Evolutionary conservation across 2,797 vertebrate genomes (phyloP), one percentile per base, ranked within the genome.

Genomic region (Pangasius krempfi): DNA sequence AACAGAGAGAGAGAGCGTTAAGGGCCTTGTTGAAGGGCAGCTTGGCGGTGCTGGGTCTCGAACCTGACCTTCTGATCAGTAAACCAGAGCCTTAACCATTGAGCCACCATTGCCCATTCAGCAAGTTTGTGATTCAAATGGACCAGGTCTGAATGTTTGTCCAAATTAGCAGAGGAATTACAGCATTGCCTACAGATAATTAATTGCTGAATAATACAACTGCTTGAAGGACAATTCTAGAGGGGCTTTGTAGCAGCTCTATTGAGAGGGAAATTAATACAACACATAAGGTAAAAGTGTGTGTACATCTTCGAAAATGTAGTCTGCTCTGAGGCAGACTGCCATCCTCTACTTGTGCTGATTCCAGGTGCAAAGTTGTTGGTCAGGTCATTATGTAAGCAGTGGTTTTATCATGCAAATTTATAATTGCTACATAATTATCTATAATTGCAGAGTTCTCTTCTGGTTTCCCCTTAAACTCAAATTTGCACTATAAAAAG

Each of bases 401-500:
- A 58, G 73, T 60, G 86, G 86, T 88, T 91, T 92, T 92, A 89
- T 93, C 87, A 92, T 93, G 91, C 62, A 92, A 93, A 92, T 93
- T 79, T 86, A 83, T 90, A 91, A 91, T 90, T 92, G 90, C 81
- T 58, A 78, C 86, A 86, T 90, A 93, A 92, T 93, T 91, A 92
- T 64, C 62, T 87, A 47, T 89, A 92, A 91, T 92, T 92, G 86
- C 83, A 20, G 90, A 89, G 86, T 88, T 91, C 87, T 90, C 86
- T 84, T 89, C 84, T 81, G 83, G 89, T 72, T 90, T 89, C 82
- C 81, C 78, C 64, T 86, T 88, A 89, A 92, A 90, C 86, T 88
- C 33, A 87, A 84, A 93, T 93, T 91, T 92, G 92, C 89, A 92
- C 91, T 89, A 92, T 90, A 91, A 92, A 92, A 92, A 88, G 64